phyloP scores from a whole-genome alignment of 2,113 vertebrate genomes.

The Trogon surrucura region DNA sequence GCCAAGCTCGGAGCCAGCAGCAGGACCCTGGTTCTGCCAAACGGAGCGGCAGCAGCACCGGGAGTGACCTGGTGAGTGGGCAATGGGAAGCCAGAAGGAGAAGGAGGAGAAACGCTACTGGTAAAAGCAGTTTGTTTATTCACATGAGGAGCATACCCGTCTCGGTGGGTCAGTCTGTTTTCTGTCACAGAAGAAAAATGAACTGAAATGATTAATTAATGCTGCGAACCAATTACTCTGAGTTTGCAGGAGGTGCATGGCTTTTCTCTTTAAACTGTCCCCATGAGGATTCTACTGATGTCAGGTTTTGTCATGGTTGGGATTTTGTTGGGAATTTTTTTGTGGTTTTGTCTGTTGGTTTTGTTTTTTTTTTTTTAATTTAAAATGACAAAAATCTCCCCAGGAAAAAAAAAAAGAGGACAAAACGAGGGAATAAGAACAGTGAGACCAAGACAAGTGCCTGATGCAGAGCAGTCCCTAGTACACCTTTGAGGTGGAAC shows the following conservation, averaged over 20 bases:
- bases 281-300: not conserved
- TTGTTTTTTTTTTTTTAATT: not conserved
- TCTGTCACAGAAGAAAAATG: constrained; percentile 28
- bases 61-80: not conserved
- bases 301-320: not conserved
- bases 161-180: not conserved
- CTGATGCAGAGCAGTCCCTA: not conserved
- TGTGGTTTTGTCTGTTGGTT: not conserved
- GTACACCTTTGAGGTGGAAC: not conserved
- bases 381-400: not conserved
- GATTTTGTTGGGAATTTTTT: not conserved
- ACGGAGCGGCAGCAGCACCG: accelerated
- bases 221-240: constrained; percentile 45
- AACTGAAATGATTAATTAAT: constrained; percentile 60
- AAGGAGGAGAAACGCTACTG: not conserved
- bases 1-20: not conserved
- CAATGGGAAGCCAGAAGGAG: not conserved
- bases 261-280: constrained; percentile 50
- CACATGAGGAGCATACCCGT: not conserved
- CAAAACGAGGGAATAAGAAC: not conserved
- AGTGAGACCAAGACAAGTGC: not conserved
- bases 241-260: constrained; percentile 20
- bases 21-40: not conserved
- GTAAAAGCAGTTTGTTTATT: constrained; percentile 11
- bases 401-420: not conserved